A percentile compares a stretch with the other conserved stretches of the same genome.
phyloP scores from a whole-genome alignment of 2,888 invertebrate species.

The Trachelus stipa region DNA sequence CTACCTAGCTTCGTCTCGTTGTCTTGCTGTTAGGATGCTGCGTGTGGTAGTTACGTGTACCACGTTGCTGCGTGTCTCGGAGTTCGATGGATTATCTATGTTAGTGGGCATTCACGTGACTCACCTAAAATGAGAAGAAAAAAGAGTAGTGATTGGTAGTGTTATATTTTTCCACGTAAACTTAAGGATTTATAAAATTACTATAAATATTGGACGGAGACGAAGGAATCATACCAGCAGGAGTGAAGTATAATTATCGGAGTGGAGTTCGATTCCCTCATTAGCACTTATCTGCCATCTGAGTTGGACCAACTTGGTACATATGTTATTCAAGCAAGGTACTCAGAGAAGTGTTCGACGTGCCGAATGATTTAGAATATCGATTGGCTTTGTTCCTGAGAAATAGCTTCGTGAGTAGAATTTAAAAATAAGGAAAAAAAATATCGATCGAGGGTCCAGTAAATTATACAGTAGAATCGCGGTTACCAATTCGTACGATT shows the following conservation, averaged over 20 bases:
- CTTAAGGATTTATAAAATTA: background rate
- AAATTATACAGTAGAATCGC: no score
- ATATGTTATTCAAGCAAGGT: background rate
- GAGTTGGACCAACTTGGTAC: background rate
- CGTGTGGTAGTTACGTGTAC: background rate
- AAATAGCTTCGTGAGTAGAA: background rate
- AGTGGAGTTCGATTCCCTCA: conserved; percentile 25
- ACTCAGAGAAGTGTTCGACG: background rate
- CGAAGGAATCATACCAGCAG: background rate
- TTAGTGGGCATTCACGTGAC: background rate
- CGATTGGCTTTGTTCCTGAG: background rate
- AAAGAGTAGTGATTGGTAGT: background rate
- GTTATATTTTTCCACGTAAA: background rate
- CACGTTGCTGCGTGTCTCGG: background rate
- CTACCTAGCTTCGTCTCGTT: background rate
- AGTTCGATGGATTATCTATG: background rate
- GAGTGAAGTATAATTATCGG: background rate
- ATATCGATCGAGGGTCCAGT: background rate
- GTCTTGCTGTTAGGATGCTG: background rate
- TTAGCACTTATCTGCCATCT: conserved; percentile 34
- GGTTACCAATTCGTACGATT: no score
- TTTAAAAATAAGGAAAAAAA: background rate
- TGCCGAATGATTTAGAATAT: background rate
- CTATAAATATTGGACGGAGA: background rate
- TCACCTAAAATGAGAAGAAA: background rate